Conservation (phyloP, 2,113 vertebrate genomes). For the Bostrychus sinensis region DNA sequence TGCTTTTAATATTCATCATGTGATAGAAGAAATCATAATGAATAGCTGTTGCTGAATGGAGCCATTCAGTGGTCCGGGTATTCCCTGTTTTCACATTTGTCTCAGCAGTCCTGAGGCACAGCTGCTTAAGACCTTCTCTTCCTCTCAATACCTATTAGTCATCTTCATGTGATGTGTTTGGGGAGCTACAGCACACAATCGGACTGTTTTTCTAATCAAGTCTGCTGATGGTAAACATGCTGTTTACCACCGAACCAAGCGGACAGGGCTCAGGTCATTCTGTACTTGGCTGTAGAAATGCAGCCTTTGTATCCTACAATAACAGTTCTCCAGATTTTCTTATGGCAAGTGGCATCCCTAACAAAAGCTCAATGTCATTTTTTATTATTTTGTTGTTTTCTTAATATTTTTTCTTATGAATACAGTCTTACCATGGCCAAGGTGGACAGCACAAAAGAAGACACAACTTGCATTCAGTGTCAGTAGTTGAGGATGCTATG, state of each 20-base stretch:
- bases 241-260: constrained; percentile 9
- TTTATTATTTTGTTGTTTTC: too few relatives aligned
- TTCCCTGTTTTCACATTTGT: constrained; percentile 21
- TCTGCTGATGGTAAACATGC: constrained; percentile 1
- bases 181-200: background rate
- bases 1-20: constrained; percentile 35
- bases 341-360: too few relatives aligned
- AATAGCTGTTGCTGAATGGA: constrained; percentile 17
- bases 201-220: constrained; percentile 9
- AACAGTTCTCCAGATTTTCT: too few relatives aligned
- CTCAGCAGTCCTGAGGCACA: constrained; percentile 4
- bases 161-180: constrained; percentile 19
- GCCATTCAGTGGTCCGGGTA: constrained; percentile 24
- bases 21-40: constrained; percentile 27
- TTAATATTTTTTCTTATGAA: too few relatives aligned
- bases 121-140: constrained; percentile 14
- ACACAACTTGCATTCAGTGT: too few relatives aligned
- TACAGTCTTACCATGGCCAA: too few relatives aligned
- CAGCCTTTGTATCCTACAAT: background rate
- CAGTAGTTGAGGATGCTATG: too few relatives aligned
- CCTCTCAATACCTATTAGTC: background rate
- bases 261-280: background rate
- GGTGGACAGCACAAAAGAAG: too few relatives aligned
- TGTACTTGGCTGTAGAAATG: background rate
- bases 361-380: too few relatives aligned